Percentiles rank a stretch among this genome's conserved stretches.
These are phyloP conservation scores for Dinothrombium tinctorium DNA, from an alignment of 1,140 invertebrate genomes.

Conservation along the genomic window DNA sequence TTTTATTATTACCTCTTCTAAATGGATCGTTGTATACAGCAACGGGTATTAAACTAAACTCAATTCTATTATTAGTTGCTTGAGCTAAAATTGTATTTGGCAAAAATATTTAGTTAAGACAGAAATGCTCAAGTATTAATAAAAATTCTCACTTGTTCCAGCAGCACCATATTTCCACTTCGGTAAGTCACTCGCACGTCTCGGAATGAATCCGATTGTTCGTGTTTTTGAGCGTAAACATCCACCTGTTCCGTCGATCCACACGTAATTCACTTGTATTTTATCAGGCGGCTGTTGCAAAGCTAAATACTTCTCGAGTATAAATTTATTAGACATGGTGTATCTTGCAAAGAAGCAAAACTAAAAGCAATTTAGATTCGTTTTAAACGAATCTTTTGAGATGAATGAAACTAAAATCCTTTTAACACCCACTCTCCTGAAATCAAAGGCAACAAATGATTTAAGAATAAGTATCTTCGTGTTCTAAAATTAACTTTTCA, in stretches of 20 bases:
- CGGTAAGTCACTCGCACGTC: slow-evolving; percentile 40
- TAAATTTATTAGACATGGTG: too few species aligned
- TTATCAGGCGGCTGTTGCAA: not conserved
- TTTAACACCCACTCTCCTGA: too few species aligned
- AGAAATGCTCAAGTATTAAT: not conserved
- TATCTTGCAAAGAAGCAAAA: too few species aligned
- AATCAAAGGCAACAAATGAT: too few species aligned
- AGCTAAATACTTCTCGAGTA: not conserved
- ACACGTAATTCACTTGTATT: slow-evolving; percentile 45
- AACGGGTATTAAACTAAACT: slow-evolving; percentile 64
- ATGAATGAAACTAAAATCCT: too few species aligned
- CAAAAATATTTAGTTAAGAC: not conserved
- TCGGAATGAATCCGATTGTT: slow-evolving; percentile 27
- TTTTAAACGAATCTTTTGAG: too few species aligned
- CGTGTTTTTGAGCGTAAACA: slow-evolving; percentile 62
- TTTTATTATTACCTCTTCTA: slow-evolving; percentile 48
- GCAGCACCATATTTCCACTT: slow-evolving; percentile 91
- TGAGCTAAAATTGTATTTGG: slow-evolving; percentile 18
- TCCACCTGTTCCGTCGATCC: slow-evolving; percentile 86
- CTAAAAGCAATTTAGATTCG: too few species aligned
- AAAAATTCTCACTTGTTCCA: slow-evolving; percentile 18
- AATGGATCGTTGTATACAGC: slow-evolving; percentile 83
- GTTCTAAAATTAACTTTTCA: too few species aligned
- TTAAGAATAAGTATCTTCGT: too few species aligned
- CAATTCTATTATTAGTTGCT: slow-evolving; percentile 39